phyloP scores from a whole-genome alignment of 2,888 invertebrate species.

The Lasius fuliginosus region DNA sequence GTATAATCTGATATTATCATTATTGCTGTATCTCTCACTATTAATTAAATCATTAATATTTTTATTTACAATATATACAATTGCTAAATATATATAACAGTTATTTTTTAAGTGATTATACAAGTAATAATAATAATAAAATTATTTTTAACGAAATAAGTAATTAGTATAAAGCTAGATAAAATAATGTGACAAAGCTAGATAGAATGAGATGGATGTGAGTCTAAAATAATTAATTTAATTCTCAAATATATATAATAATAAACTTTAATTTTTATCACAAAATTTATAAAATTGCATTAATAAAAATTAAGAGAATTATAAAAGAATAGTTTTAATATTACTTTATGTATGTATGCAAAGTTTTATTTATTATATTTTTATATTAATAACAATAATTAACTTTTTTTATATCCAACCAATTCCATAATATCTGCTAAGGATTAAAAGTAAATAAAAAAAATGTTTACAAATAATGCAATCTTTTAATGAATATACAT shows the following conservation, averaged over 20 bases:
- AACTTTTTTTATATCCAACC: neutral
- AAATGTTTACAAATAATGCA: neutral
- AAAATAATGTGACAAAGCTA: neutral
- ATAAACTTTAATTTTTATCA: neutral
- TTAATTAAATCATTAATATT: neutral
- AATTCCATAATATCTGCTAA: neutral
- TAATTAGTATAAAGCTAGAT: neutral
- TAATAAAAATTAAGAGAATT: neutral
- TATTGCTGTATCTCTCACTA: neutral
- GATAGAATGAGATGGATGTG: neutral
- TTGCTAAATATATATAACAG: neutral
- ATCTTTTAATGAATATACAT: conserved; percentile 24
- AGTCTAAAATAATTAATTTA: neutral
- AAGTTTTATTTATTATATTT: neutral
- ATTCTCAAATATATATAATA: neutral
- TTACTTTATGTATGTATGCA: neutral
- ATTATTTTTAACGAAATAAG: neutral
- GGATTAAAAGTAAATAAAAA: neutral
- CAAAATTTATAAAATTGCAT: neutral
- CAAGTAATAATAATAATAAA: neutral
- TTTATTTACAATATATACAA: neutral
- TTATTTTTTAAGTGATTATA: neutral
- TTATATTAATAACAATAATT: neutral
- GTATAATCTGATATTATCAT: neutral
- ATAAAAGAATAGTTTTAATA: neutral